These are phyloP conservation scores for Drosophila willistoni DNA, from an alignment of 1,140 invertebrate species.

Conservation along the genomic window DNA sequence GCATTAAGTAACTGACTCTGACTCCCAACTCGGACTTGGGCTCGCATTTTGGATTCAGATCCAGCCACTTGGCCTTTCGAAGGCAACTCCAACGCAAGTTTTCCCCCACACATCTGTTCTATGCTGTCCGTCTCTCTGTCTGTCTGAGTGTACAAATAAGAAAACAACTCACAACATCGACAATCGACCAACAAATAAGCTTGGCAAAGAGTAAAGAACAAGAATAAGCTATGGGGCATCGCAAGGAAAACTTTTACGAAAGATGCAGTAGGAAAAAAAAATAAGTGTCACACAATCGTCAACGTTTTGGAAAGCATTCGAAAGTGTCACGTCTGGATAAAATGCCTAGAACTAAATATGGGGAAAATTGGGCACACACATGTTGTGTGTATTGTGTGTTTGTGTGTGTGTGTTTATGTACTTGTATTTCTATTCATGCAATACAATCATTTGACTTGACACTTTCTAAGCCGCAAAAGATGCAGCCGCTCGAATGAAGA, in stretches of 20 bases:
- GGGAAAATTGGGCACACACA: slow-evolving; percentile 75
- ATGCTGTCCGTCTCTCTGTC: not conserved
- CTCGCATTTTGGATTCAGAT: not conserved
- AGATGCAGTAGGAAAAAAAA: not conserved
- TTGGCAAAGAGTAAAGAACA: slow-evolving; percentile 44
- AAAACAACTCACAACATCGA: slow-evolving; percentile 52
- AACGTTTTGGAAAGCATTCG: slow-evolving; percentile 62
- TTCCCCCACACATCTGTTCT: slow-evolving; percentile 7
- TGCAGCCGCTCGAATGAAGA: slow-evolving; percentile 36
- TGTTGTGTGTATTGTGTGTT: not conserved
- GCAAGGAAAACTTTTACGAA: slow-evolving; percentile 41
- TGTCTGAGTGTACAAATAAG: slow-evolving; percentile 44
- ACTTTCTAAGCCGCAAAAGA: slow-evolving; percentile 66
- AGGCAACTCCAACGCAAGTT: slow-evolving; percentile 47
- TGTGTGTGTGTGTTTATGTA: slow-evolving; percentile 12
- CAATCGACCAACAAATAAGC: slow-evolving; percentile 53
- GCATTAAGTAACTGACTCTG: slow-evolving; percentile 32
- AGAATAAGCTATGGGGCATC: slow-evolving; percentile 32
- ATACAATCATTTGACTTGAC: slow-evolving; percentile 72
- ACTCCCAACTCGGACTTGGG: not conserved
- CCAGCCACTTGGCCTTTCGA: slow-evolving; percentile 52
- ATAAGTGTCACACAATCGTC: slow-evolving; percentile 37
- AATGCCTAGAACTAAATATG: slow-evolving; percentile 73
- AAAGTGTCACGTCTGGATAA: slow-evolving; percentile 68
- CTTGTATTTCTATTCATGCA: slow-evolving; percentile 32